These are phyloP conservation scores for Acleris sparsana DNA, from an alignment of 2,888 invertebrate species.

Conservation along the genomic window DNA sequence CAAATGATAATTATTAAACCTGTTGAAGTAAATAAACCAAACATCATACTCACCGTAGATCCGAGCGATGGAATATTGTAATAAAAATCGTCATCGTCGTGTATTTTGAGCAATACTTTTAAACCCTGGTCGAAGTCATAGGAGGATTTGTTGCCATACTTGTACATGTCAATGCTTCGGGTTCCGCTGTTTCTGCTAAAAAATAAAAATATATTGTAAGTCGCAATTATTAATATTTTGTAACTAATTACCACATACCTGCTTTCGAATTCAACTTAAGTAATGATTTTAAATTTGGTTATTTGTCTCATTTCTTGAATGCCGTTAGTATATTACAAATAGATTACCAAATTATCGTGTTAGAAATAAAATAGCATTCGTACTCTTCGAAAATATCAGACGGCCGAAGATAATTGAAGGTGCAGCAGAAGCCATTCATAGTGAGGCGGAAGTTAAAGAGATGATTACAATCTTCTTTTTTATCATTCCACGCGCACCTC, in stretches of 20 bases:
- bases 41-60: constrained; percentile 64
- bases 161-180: constrained; percentile 65
- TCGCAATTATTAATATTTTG: constrained; percentile 13
- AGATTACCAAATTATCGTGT: background rate
- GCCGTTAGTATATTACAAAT: background rate
- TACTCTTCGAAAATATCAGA: constrained; percentile 72
- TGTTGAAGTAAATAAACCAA: background rate
- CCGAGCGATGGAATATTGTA: constrained; percentile 76
- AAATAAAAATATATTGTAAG: constrained; percentile 43
- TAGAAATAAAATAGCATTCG: constrained; percentile 30
- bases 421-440: constrained; percentile 84
- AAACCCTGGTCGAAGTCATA: constrained; percentile 74
- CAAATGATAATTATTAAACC: background rate
- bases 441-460: constrained; percentile 83
- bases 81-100: constrained; percentile 77
- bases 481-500: constrained; percentile 79
- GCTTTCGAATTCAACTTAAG: too few species aligned
- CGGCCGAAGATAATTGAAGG: constrained; percentile 81
- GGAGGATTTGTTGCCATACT: constrained; percentile 71
- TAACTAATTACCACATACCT: too few species aligned
- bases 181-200: constrained; percentile 49
- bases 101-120: constrained; percentile 63
- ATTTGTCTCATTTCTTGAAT: background rate
- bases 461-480: constrained; percentile 66
- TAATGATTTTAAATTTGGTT: too few species aligned